Conservation (phyloP, 2,888 invertebrate genomes). For the Molorchus minor region DNA sequence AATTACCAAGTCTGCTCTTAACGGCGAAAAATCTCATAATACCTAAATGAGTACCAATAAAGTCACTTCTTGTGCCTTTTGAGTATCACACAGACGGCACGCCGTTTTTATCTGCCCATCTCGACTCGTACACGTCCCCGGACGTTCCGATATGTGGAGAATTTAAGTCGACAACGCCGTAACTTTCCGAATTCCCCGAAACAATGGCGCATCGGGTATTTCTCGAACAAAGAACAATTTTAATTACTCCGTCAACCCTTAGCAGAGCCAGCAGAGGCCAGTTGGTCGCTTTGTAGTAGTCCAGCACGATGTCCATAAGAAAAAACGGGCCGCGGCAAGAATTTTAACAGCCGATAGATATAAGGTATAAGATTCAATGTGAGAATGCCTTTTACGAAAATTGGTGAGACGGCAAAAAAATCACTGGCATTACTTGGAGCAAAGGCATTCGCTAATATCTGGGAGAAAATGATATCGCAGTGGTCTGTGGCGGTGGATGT, state of each 20-base stretch:
- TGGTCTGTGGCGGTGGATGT: too few species aligned
- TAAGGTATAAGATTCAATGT: slow-evolving; percentile 33
- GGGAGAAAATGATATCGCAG: too few species aligned
- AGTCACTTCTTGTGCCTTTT: slow-evolving; percentile 36
- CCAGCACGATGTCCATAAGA: slow-evolving; percentile 38
- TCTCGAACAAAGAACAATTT: slow-evolving; percentile 45
- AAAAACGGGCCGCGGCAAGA: slow-evolving; percentile 39
- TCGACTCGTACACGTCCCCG: slow-evolving; percentile 41
- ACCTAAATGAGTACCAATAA: slow-evolving; percentile 35
- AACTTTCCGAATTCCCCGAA: slow-evolving; percentile 43
- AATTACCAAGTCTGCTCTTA: too few species aligned
- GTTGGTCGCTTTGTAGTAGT: slow-evolving; percentile 33
- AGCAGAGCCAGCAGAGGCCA: slow-evolving; percentile 13
- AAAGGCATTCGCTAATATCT: neutral
- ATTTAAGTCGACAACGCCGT: slow-evolving; percentile 38
- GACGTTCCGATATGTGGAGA: slow-evolving; percentile 45
- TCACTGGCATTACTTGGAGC: slow-evolving; percentile 33
- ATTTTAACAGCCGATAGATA: slow-evolving; percentile 46
- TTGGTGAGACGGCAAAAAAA: slow-evolving; percentile 33
- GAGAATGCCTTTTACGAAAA: slow-evolving; percentile 40
- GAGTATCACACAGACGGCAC: slow-evolving; percentile 36
- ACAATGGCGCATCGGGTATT: slow-evolving; percentile 44
- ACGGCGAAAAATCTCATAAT: slow-evolving; percentile 28
- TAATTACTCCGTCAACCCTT: slow-evolving; percentile 37
- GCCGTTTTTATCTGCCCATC: slow-evolving; percentile 40